Conservation (phyloP, 2,888 invertebrate species). For the Orthonychiurus folsomi region DNA sequence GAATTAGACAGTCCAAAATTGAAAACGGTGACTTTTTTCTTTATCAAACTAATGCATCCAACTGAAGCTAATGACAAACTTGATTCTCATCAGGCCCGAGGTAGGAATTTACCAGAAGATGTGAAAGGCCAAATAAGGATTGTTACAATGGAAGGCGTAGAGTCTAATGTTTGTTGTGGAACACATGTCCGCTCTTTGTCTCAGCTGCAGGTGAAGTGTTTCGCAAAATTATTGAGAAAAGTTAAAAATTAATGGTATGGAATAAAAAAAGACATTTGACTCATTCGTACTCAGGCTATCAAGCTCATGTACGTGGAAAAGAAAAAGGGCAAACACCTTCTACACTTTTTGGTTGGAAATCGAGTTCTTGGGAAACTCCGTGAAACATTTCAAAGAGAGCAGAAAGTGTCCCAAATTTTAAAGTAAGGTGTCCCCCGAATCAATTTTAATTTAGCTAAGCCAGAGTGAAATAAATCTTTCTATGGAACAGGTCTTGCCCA, state of each 20-base stretch:
- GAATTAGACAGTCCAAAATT: conserved; percentile 55
- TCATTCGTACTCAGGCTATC: conserved; percentile 54
- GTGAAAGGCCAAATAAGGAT: conserved; percentile 67
- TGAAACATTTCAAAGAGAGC: conserved; percentile 57
- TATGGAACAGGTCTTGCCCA: too few relatives aligned
- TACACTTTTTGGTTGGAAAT: conserved; percentile 61
- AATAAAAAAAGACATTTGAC: conserved; percentile 46
- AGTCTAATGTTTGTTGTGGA: conserved; percentile 78
- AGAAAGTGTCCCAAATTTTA: conserved; percentile 56
- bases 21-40: conserved; percentile 42
- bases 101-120: conserved; percentile 62
- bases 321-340: conserved; percentile 53
- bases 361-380: conserved; percentile 57
- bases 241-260: conserved; percentile 2
- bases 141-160: conserved; percentile 64
- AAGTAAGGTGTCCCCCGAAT: too few relatives aligned
- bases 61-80: neutral
- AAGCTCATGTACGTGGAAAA: conserved; percentile 60
- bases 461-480: too few relatives aligned
- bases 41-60: neutral
- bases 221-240: too few relatives aligned
- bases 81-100: conserved; percentile 50
- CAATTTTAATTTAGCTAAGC: too few relatives aligned
- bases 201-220: conserved; percentile 46
- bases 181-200: conserved; percentile 71